Percentiles rank a stretch among this genome's conserved stretches.
Evolutionary conservation across 2,797 vertebrate species (phyloP).

Genomic region (Lacerta agilis): DNA sequence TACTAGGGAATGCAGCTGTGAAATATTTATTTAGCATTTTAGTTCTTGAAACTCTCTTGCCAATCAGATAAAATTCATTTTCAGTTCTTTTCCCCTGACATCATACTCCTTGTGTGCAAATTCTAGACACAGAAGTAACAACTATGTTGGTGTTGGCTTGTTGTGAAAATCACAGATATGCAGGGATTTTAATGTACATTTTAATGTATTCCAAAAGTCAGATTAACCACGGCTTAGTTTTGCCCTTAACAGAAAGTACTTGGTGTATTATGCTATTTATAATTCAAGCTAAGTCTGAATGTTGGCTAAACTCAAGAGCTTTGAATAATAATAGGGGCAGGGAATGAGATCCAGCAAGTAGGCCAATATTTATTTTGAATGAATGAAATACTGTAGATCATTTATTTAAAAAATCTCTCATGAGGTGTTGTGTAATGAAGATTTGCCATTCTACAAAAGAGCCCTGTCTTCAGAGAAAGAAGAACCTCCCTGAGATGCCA

Average conservation of each 20-base stretch:
- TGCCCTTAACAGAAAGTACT: conserved; percentile 62
- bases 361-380: not conserved
- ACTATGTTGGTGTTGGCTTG: conserved; percentile 64
- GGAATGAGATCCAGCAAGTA: too few species aligned
- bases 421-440: not conserved
- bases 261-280: conserved; percentile 59
- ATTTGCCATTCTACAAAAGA: not conserved
- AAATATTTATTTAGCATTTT: conserved; percentile 73
- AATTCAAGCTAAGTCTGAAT: conserved; percentile 57
- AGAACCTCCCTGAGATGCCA: not conserved
- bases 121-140: conserved; percentile 55
- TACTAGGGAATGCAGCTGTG: conserved; percentile 60
- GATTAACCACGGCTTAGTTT: conserved; percentile 58
- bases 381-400: not conserved
- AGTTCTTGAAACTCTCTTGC: conserved; percentile 58
- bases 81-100: conserved; percentile 72
- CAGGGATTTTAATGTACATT: conserved; percentile 64
- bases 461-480: not conserved
- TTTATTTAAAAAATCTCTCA: not conserved
- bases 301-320: conserved; percentile 48
- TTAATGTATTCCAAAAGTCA: conserved; percentile 65
- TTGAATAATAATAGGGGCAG: conserved; percentile 7
- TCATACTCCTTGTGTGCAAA: conserved; percentile 60
- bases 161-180: conserved; percentile 63
- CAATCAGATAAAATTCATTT: conserved; percentile 73